Evolutionary conservation across 2,113 vertebrate genomes (phyloP).

Genomic region (Paedocypris sp.): DNA sequence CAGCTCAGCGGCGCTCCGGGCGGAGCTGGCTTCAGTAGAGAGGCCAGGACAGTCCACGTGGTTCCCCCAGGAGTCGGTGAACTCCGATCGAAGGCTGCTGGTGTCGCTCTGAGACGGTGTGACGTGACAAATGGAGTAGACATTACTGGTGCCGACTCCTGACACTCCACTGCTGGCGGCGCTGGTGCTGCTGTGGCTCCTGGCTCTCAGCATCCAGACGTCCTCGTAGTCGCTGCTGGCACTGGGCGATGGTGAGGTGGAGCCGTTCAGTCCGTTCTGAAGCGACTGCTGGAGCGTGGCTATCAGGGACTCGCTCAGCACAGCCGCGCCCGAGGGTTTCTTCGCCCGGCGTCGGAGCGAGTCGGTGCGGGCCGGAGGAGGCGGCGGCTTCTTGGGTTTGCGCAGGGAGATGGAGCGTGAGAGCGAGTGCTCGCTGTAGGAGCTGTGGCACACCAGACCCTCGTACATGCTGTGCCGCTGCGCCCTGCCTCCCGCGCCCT

Average conservation of each 20-base stretch:
- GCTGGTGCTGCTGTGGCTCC: constrained; percentile 85
- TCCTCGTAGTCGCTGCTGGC: constrained; percentile 90
- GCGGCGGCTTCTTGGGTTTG: constrained; percentile 85
- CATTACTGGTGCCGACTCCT: constrained; percentile 62
- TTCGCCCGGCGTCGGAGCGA: constrained; percentile 80
- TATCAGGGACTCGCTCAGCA: constrained; percentile 82
- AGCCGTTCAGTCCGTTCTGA: constrained; percentile 71
- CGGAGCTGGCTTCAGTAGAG: constrained; percentile 54
- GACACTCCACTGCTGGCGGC: constrained; percentile 75
- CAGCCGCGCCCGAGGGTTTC: constrained; percentile 52
- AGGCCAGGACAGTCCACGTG: constrained; percentile 68
- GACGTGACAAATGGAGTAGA: constrained; percentile 75
- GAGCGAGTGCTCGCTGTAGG: constrained; percentile 69
- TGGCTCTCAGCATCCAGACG: constrained; percentile 80
- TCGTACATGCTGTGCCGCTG: constrained; percentile 78
- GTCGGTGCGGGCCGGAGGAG: constrained; percentile 84
- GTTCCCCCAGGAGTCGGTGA: constrained; percentile 86
- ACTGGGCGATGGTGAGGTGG: constrained; percentile 81
- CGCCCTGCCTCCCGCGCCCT: constrained; percentile 55
- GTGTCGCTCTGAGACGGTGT: constrained; percentile 88
- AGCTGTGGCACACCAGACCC: constrained; percentile 52
- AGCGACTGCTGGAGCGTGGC: constrained; percentile 86
- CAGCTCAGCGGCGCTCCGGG: constrained; percentile 47
- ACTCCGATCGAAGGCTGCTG: constrained; percentile 87
- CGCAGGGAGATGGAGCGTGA: constrained; percentile 84